Conservation (phyloP, 2,113 vertebrate species). For the Rattus norvegicus region GRCr8 NC_086032.1:31622501-31623000, state of each 20-base stretch:
- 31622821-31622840: neutral
- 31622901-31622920: neutral
- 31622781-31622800: neutral
- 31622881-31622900: neutral
- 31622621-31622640: neutral
- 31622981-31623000: slow-evolving; percentile 13
- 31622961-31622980: slow-evolving; percentile 35
- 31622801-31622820: neutral
- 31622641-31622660: neutral
- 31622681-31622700: neutral
- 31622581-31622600: slow-evolving; percentile 24
- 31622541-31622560: neutral
- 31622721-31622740: slow-evolving; percentile 24
- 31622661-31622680: neutral
- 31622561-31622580: neutral
- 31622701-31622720: slow-evolving; percentile 25
- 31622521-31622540: neutral
- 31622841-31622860: neutral
- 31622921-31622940: neutral
- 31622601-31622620: neutral
- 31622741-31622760: neutral
- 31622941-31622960: neutral
- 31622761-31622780: neutral
- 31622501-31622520: neutral
- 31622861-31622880: neutral